A percentile compares a stretch with the other conserved stretches of the same genome.
These are phyloP conservation scores for Dinoponera quadriceps DNA, from an alignment of 1,140 invertebrate species.

Conservation along the genomic window DNA sequence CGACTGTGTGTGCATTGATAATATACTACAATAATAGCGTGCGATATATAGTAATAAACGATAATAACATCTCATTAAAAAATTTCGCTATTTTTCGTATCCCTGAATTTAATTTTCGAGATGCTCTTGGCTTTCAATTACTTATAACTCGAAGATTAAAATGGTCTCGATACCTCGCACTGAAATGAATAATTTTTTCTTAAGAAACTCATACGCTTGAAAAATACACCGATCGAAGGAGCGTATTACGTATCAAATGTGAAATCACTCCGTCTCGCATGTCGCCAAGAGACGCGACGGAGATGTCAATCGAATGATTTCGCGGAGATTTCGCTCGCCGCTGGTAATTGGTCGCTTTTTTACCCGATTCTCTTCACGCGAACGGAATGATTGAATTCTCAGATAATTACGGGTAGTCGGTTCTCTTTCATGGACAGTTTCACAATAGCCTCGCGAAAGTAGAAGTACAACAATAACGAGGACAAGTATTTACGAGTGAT, in stretches of 20 bases:
- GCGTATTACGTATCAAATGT: no score
- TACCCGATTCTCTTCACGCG: constrained; percentile 6
- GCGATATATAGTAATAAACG: not conserved
- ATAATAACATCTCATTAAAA: not conserved
- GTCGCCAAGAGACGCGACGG: no score
- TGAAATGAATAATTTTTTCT: no score
- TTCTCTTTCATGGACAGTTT: constrained; percentile 46
- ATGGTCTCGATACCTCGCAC: no score
- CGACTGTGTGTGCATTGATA: not conserved
- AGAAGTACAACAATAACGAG: constrained; percentile 64
- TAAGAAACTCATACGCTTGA: no score
- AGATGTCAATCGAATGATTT: no score
- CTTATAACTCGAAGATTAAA: no score
- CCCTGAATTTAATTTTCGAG: no score
- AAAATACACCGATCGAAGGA: no score
- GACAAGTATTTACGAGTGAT: constrained; percentile 71
- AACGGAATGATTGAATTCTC: not conserved
- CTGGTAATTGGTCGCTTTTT: not conserved
- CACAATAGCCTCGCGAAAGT: constrained; percentile 27
- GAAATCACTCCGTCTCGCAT: no score
- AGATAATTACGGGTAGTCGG: constrained; percentile 54
- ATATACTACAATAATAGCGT: not conserved
- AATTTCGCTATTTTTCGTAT: no score
- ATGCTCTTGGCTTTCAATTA: no score
- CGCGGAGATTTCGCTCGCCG: constrained; percentile 3